These are phyloP conservation scores for Anastatus disparis DNA, from an alignment of 1,140 invertebrate species.

Conservation along the genomic window DNA sequence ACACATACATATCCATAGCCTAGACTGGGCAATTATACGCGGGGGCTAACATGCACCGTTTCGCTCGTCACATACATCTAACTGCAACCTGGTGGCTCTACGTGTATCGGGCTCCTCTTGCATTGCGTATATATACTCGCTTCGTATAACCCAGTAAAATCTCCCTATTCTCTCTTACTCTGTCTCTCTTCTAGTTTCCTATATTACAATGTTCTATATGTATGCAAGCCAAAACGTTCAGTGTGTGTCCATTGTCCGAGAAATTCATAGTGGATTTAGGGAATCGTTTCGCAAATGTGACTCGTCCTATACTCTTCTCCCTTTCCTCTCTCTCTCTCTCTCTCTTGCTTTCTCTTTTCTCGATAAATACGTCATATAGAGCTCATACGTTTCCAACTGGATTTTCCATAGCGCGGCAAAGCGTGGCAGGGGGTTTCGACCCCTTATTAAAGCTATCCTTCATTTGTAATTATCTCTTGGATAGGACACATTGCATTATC, in stretches of 20 bases:
- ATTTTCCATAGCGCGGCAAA: conserved; percentile 4
- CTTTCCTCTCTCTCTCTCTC: too few species aligned
- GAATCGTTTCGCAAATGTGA: conserved; percentile 32
- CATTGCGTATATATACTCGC: too few species aligned
- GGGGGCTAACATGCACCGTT: conserved; percentile 54
- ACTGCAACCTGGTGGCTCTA: neutral
- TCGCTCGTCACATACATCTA: conserved; percentile 62
- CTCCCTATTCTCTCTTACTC: neutral
- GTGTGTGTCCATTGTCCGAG: conserved; percentile 24
- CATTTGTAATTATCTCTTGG: conserved; percentile 37
- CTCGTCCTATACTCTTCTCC: neutral
- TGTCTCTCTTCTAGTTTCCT: too few species aligned
- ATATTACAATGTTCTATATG: too few species aligned
- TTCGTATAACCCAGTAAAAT: neutral
- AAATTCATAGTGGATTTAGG: conserved; percentile 40
- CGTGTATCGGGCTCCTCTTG: conserved; percentile 23
- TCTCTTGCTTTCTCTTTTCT: too few species aligned
- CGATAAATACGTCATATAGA: conserved; percentile 34
- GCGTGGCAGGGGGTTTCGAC: neutral
- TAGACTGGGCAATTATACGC: conserved; percentile 61
- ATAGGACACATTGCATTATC: conserved; percentile 31
- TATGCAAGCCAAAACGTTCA: too few species aligned
- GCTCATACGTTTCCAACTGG: conserved; percentile 28
- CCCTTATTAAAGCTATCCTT: conserved; percentile 38
- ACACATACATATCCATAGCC: too few species aligned